Evolutionary conservation across 2,113 vertebrate genomes (phyloP), one percentile per base, ranked within the genome.

Genomic region (Pelusios castaneus): DNA sequence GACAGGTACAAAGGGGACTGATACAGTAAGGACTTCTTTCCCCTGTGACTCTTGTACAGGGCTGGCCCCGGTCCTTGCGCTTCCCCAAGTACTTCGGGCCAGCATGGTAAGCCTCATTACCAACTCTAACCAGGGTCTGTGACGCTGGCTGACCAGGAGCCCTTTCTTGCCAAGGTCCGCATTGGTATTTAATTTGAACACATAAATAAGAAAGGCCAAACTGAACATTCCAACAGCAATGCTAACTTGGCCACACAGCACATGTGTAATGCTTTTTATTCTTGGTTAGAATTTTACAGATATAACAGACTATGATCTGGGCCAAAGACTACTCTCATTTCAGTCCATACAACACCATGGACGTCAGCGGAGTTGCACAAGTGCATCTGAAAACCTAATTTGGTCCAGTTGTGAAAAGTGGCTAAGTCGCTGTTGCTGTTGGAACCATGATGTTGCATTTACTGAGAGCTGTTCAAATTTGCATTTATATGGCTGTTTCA

Each of bases 141-240:
- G n/a, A 38, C 22, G 19, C 63, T 70, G 63, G n/a, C 63, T 70
- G 63, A 7, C 58, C 58, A 34, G 12, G 31, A 34, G 31, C 58
- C 31, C 31, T 13, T 19, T 70, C 63, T 38, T 38, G 34, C 17
- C 19, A 11, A 2, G 9, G 19, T 38, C n/a, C 63, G 4, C 89
- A 92, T 60, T 82, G 58, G 54, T 51, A 79, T 75, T 93, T 88
- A 93, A 90, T 85, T 95, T 94, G 85, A 94, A 82, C 76, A 88
- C 73, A 93, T 89, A 95, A 93, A 34, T 60, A 96, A 88, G 92
- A 93, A 63, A 55, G 56, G 56, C 87, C 88, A 89, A 73, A 27
- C 85, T 84, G 70, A 47, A 95, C 87, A 77, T 90, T 91, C 94
- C 84, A 81, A 70, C 92, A 21, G 77, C 80, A 84, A 91, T 56